Base-by-base conservation (phyloP, 2,113 vertebrate species). In the Spea multiplicata region DNA sequence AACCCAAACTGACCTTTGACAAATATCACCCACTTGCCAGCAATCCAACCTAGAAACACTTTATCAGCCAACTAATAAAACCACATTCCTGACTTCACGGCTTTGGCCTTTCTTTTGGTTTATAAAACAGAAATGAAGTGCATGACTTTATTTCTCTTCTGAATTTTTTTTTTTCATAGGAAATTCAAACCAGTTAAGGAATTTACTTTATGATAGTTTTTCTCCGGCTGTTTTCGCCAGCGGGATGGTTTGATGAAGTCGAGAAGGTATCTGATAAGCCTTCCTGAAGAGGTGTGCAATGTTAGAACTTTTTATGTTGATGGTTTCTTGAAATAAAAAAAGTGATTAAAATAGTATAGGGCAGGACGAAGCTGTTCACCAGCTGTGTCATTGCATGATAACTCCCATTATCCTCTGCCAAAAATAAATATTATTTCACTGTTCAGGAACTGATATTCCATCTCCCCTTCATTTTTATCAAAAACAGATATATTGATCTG, bases 121-220 rank as follows among this genome's bases (percentile, higher is more conserved):
- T 81, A 84, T 81, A 85, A 87, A 87, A 81, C 80, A 80, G 86
- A 90, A 92, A 80, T 80, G 77, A 80, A 80, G 70, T 90, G 91
- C 88, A 90, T 86, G 82, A 44, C 85, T 87, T 85, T 82, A 73
- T 84, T 69, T 75, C 80, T 82, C 70, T 82, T 78, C 75, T 81
- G 77, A 80, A 73, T 81, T 82, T 81, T 72, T 71, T 53, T 71
- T 53, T 14, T 66, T 71, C 70, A 80, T 82, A 82, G 86, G 84
- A 89, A 88, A 88, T 84, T 83, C 61, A 82, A 90, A 82, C 78
- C 82, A 78, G 66, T 66, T 66, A 66, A 72, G 76, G 76, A 78
- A 78, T 78, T 46, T 78, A 47, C 61, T 66, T 71, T 65, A 78
- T 53, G 76, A 78, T 49, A 61, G 49, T 65, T 72, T 71, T 72